Evolutionary conservation across 2,113 vertebrate genomes (phyloP), one percentile per base, ranked within the genome.

Genomic region (Gallinago media): DNA sequence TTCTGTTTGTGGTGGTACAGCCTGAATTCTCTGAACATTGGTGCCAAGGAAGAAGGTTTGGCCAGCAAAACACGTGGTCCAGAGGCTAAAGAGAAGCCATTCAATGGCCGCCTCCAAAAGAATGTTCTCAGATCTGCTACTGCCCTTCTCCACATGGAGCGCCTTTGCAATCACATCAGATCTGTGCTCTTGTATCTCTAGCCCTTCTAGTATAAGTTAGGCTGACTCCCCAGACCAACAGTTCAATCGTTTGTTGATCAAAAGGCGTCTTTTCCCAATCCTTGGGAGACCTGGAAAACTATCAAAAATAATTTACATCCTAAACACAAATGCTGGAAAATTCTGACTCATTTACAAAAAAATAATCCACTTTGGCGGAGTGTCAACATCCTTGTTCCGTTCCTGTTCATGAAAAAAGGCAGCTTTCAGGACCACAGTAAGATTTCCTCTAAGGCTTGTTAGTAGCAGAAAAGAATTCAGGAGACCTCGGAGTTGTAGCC

Each of bases 1-100:
- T 94, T 97, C 97, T 97, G 87, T 97, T 97, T 78, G 74, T 94
- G 21, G 9, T 40, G 71, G 96, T 98, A 97, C 97, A 97, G 96
- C 83, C 96, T 95, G 97, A 97, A 96, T 95, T 96, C 94, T 93
- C 74, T 34, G 89, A 93, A 96, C 78, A 76, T 90, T 89, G 89
- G 59, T 67, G 91, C 97, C 80, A 92, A 98, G 96, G 97, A 98
- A 98, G 91, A 92, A 59, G 65, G 54, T 38, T 88, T 82, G 91
- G 97, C 98, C 98, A 98, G 95, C 93, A 96, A 96, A 96, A 98
- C 97, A 98, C 97, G 97, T 97, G 97, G 98, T 97, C 97, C 94
- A 85, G 71, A 86, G 75, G 70, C 92, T 97, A 92, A 96, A 97
- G 93, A 86, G 85, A 42, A 86, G 66, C 87, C 74, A 90, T 96